Evolutionary conservation across 2,888 invertebrate species (phyloP), one percentile per base, ranked within the genome.

Genomic region (Aproaerema taeniolella): DNA sequence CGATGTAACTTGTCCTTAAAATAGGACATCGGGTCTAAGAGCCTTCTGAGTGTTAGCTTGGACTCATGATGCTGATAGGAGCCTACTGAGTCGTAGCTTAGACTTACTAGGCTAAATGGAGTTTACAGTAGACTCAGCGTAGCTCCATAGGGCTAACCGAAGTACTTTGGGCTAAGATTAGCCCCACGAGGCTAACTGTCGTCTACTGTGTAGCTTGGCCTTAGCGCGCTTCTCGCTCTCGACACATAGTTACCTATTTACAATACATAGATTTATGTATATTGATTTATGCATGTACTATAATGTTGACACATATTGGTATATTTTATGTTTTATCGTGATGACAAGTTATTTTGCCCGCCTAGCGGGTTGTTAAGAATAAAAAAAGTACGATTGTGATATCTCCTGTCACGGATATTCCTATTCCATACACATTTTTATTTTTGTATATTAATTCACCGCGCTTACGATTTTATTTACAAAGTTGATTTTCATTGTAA

Each of bases 351-450:
- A 54, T 58, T 61, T 61, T 48, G 54, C 49, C 72, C 68, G 75
- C 71, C 44, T 60, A 67, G 71, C 75, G 66, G 67, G 52, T 45
- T 43, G 49, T 49, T 43, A 48, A 49, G 46, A 45, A 48, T 35
- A 41, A 50, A 43, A 38, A 44, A 43, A 41, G 58, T 67, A 71
- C 66, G 60, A 76, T 76, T 81, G 82, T 82, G 82, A 81, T 82
- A 82, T 69, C 56, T 76, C 73, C 76, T 73, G 67, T 79, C 79
- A 77, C 80, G 73, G 74, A 73, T 68, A 79, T 76, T 80, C 80
- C 81, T 81, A 78, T 77, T 79, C 78, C 79, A 80, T 75, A 63
- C 72, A 77, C 73, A 68, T 75, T 61, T 37, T 79, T 80, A 73
- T 79, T 78, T 79, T 79, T 77, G 69, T 78, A 72, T 73, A 73